These are phyloP conservation scores for Phainopepla nitens DNA, from an alignment of 2,113 vertebrate species.

Conservation along the genomic window DNA sequence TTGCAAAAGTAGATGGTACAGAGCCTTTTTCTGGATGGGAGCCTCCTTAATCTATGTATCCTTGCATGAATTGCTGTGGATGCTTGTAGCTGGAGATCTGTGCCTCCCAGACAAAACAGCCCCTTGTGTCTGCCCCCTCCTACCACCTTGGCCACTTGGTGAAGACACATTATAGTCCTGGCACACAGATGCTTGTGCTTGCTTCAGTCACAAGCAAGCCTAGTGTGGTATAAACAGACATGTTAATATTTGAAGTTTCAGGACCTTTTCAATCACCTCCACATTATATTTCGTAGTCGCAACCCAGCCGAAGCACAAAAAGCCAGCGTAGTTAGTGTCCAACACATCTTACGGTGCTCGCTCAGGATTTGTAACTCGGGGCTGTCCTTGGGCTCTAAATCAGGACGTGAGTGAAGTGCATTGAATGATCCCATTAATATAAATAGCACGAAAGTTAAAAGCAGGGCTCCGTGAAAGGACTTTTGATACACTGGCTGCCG, in stretches of 20 bases:
- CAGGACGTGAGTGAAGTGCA: slow-evolving; percentile 15
- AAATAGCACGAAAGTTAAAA: slow-evolving; percentile 50
- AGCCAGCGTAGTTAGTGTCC: neutral
- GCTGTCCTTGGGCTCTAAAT: slow-evolving; percentile 39
- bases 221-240: neutral
- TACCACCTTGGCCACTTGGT: neutral
- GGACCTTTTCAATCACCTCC: neutral
- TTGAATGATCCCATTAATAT: slow-evolving; percentile 56
- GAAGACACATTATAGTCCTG: neutral
- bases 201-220: neutral
- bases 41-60: neutral
- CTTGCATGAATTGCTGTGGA: neutral
- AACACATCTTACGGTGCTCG: neutral
- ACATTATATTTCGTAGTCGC: neutral
- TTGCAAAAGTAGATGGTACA: neutral
- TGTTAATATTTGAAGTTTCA: neutral
- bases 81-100: neutral
- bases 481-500: slow-evolving; percentile 22
- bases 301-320: neutral
- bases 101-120: neutral
- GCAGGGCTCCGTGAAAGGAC: slow-evolving; percentile 37
- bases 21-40: neutral
- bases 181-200: neutral
- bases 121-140: neutral
- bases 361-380: slow-evolving; percentile 18